A percentile compares a stretch with the other conserved stretches of the same genome.
Evolutionary conservation across 2,888 invertebrate genomes (phyloP).

Genomic region (Scaeva pyrastri): DNA sequence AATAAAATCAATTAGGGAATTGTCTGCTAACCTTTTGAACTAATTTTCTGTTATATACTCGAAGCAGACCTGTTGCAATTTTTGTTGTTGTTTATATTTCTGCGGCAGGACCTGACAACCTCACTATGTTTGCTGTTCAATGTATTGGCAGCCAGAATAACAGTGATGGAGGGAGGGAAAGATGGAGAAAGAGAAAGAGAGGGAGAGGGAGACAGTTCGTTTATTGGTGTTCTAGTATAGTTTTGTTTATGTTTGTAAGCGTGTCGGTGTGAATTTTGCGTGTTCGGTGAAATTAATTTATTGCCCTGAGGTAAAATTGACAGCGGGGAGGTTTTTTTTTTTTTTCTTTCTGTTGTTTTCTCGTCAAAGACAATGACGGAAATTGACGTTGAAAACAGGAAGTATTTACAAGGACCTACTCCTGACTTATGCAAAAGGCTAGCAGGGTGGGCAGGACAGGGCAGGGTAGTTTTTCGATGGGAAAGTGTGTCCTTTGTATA

Average conservation of each 20-base stretch:
- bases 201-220: no score
- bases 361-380: constrained; percentile 36
- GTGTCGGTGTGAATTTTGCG: constrained; percentile 62
- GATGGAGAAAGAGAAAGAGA: no score
- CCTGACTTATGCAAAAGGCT: constrained; percentile 1
- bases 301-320: constrained; percentile 39
- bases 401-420: constrained; percentile 43
- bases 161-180: neutral
- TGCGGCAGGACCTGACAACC: neutral
- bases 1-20: constrained; percentile 68
- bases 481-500: constrained; percentile 14
- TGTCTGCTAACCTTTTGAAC: constrained; percentile 71
- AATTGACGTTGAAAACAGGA: constrained; percentile 51
- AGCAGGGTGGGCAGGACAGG: neutral
- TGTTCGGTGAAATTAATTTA: constrained; percentile 66
- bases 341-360: constrained; percentile 4
- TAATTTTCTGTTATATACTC: constrained; percentile 62
- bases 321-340: constrained; percentile 9
- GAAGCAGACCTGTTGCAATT: constrained; percentile 63
- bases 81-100: constrained; percentile 4
- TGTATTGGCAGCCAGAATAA: constrained; percentile 11
- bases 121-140: neutral
- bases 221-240: constrained; percentile 8
- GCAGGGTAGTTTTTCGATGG: neutral
- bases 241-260: constrained; percentile 29